Evolutionary conservation across 2,113 vertebrate species (phyloP).

Genomic region (Chelonoidis abingdonii): DNA sequence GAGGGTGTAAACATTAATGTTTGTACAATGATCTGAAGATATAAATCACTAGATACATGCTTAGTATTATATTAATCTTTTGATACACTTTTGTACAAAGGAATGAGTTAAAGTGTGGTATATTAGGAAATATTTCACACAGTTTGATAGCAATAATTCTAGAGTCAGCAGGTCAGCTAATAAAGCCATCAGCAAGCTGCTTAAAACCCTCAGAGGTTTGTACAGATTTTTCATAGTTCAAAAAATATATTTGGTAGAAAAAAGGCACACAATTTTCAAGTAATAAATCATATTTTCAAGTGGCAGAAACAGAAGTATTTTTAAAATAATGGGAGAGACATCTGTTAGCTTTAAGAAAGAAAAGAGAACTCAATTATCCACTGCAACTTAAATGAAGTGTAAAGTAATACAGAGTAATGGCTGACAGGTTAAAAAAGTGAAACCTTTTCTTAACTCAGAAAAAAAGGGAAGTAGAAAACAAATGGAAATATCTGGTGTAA

Average conservation of each 20-base stretch:
- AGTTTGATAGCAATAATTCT: neutral
- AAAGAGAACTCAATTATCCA: neutral
- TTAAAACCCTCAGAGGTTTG: neutral
- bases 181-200: neutral
- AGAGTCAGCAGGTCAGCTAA: neutral
- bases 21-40: neutral
- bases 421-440: neutral
- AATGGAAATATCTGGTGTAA: slow-evolving; percentile 61
- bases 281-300: neutral
- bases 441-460: neutral
- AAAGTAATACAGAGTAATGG: neutral
- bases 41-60: neutral
- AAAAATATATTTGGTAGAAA: neutral
- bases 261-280: neutral
- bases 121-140: neutral
- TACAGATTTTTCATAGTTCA: neutral
- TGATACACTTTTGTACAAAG: neutral
- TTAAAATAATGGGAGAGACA: neutral
- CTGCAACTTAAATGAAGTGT: neutral
- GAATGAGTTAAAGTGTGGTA: neutral
- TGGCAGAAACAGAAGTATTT: neutral
- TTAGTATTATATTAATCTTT: neutral
- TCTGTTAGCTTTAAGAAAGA: neutral
- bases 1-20: neutral
- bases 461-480: slow-evolving; percentile 11